Evolutionary conservation across 1,140 invertebrate species (phyloP), one percentile per base, ranked within the genome.

Genomic region (Ceratosolen solmsi): DNA sequence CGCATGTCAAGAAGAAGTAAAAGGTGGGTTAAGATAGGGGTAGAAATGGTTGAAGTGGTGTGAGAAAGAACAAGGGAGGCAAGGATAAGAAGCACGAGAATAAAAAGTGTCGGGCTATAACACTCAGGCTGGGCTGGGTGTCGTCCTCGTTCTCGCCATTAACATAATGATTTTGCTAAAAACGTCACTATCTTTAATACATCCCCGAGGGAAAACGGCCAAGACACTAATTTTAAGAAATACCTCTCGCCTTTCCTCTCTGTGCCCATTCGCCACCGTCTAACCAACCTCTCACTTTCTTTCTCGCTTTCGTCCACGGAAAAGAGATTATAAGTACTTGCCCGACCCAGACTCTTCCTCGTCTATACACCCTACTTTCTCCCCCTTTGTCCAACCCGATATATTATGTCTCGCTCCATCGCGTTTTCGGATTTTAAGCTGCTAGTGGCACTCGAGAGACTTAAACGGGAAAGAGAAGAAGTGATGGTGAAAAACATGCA

Each of bases 391-490:
- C n/a, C n/a, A n/a, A 74, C 54, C 17, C 54, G 75, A 83, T 46
- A 72, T 87, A 77, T 65, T 27, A 27, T 30, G 75, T 74, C 63
- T 41, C 25, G n/a, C 25, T 46, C 54, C 46, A 5, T 51, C 54
- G 72, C 30, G 51, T 56, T 82, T 76, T 82, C 63, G 73, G 73
- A 82, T 82, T 82, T 82, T 76, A 82, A 82, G 73, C 80, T 73
- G 73, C 63, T 75, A 76, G 80, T 76, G 63, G 60, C 49, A 82
- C 73, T 82, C 84, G 76, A 74, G 82, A 79, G 82, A 86, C 86
- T 86, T 86, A 85, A 86, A 87, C 85, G 85, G 82, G 70, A 38
- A 60, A 56, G 78, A 76, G 58, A 51, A 41, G 20, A 7, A 46
- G 65, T 33, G 5, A n/a, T 46, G 65, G 54, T 17, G 41, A 51